Evolutionary conservation across 2,797 vertebrate species (phyloP), one percentile per base, ranked within the genome.

Genomic region (Gallinago stenura): DNA sequence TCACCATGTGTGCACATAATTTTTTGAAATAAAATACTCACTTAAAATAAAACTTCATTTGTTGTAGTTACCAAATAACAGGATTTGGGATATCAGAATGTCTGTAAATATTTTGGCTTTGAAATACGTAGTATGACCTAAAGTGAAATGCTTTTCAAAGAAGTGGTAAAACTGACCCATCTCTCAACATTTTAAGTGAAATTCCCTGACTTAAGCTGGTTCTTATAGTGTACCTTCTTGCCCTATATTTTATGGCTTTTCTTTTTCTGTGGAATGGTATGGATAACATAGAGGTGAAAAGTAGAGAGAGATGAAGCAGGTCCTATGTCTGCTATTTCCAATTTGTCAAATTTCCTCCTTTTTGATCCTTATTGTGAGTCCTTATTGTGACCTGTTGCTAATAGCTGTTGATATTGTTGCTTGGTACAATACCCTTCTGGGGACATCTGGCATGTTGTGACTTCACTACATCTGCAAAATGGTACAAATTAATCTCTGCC

Each of bases 11-110:
- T 33, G 7, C 6, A 30, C 19, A 30, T n/a, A 46, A 39, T 37
- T 78, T 69, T 93, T 87, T 50, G 10, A 87, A 87, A 79, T 58
- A n/a, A 87, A 77, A 65, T 50, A 51, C 9, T 73, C 7, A 9
- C 33, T 86, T 77, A 81, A 83, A 87, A 72, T 72, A 79, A 82
- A 48, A n/a, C 15, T 71, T 17, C 5, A 16, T 66, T 72, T 91
- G 30, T 86, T 80, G 14, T 79, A 61, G 33, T 70, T 85, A 92
- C 48, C 45, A 79, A 80, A 64, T 61, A 94, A 58, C 28, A 87
- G n/a, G 37, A 31, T 56, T 79, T 84, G 0, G 1, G 12, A 17
- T 81, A 70, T 65, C 10, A 46, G 48, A 24, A 15, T 56, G 33
- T 50, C 28, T 72, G 41, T 54, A 93, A 92, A 51, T 76, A 53